phyloP scores from a whole-genome alignment of 2,888 invertebrate genomes.

The Oxycera nigricornis region DNA sequence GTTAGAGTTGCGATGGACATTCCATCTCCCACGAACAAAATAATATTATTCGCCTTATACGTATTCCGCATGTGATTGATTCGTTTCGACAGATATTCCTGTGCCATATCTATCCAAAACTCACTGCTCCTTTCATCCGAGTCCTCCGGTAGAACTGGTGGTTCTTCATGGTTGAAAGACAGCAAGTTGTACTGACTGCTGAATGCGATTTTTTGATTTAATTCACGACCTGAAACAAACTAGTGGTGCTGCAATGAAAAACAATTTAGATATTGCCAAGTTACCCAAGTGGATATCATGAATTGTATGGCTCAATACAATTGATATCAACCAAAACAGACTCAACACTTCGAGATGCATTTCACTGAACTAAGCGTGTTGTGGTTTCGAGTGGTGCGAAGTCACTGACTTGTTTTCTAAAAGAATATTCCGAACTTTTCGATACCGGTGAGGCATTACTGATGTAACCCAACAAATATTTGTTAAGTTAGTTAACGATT shows the following conservation, averaged over 20 bases:
- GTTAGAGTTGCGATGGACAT: conserved; percentile 85
- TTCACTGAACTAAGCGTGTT: too few species aligned
- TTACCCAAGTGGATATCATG: too few species aligned
- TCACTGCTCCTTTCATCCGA: conserved; percentile 1
- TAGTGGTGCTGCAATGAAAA: neutral
- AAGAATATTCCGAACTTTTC: too few species aligned
- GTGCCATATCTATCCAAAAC: conserved; percentile 50
- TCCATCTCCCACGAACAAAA: conserved; percentile 86
- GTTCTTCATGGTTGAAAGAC: neutral
- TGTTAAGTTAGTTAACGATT: too few species aligned
- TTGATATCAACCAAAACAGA: too few species aligned
- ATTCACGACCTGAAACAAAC: neutral
- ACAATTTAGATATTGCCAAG: too few species aligned
- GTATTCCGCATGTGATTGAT: conserved; percentile 52
- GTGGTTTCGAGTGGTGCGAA: too few species aligned
- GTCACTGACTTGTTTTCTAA: too few species aligned
- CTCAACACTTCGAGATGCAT: too few species aligned
- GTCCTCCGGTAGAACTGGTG: neutral
- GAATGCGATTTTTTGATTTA: neutral
- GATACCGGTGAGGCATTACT: too few species aligned
- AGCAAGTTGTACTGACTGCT: neutral
- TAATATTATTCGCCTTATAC: conserved; percentile 75
- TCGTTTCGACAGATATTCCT: conserved; percentile 47
- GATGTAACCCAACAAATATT: too few species aligned
- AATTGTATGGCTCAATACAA: too few species aligned